Evolutionary conservation across 2,888 invertebrate genomes (phyloP), one percentile per base, ranked within the genome.

Genomic region (Morpho deidamia): DNA sequence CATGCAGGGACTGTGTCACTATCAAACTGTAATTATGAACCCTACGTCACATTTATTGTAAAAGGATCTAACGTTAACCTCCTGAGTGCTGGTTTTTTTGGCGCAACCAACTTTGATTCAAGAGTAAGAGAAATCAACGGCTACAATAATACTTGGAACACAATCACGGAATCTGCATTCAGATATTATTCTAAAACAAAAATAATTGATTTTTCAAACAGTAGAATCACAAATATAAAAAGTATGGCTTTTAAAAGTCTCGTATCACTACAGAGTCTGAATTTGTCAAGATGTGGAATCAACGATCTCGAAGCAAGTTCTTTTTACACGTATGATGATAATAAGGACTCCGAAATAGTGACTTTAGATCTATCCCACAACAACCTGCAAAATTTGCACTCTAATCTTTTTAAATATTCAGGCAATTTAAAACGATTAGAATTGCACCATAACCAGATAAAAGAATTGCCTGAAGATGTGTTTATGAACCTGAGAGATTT

Each of bases 91-190:
- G 70, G 71, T 0, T 83, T 77, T 62, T 88, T 88, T 44, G 72
- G 79, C 2, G 53, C 80, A 4, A 88, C 87, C 0, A 87, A 87
- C 59, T 88, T 87, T 12, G 87, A 87, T 55, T 64, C 70, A 1
- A 68, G 77, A 55, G 83, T 88, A n/a, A 71, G 76, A 38, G 62
- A 55, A 49, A 68, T 88, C 8, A 66, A 59, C 53, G 79, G 72
- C 0, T 11, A 47, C 1, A 53, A 61, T 32, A 84, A 81, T 56
- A 52, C 47, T 1, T 87, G 85, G 84, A 44, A 12, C 0, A 59
- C 48, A 1, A 69, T 88, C 11, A 72, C 75, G 10, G 43, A 61
- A 3, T 50, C 64, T 8, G 60, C 73, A 2, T 78, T 86, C 44
- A 71, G 74, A 55, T 86, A 81, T 56, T 87, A 78, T 53, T 12